phyloP scores from a whole-genome alignment of 2,888 invertebrate species.

The Agriopis aurantiaria region DNA sequence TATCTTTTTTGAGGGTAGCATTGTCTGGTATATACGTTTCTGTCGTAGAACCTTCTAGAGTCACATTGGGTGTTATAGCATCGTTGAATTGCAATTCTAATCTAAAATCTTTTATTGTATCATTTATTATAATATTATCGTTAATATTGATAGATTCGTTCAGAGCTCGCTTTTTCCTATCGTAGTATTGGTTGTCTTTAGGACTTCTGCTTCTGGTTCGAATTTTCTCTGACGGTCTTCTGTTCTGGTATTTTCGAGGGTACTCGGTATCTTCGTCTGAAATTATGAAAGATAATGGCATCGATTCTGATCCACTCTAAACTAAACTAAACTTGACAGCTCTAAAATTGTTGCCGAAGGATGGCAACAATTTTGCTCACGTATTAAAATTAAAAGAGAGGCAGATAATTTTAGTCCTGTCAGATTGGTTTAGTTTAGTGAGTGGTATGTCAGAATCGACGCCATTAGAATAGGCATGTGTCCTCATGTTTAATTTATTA shows the following conservation, averaged over 20 bases:
- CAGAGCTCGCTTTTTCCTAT: constrained; percentile 59
- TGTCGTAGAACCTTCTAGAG: not conserved
- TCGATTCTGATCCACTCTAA: too few species aligned
- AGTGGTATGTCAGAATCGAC: too few species aligned
- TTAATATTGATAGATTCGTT: constrained; percentile 53
- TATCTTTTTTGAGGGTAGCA: constrained; percentile 26
- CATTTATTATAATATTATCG: constrained; percentile 56
- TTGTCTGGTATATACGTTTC: constrained; percentile 19
- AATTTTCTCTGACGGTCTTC: constrained; percentile 31
- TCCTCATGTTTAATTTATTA: too few species aligned
- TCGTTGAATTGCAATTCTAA: constrained; percentile 31
- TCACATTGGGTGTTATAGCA: constrained; percentile 18
- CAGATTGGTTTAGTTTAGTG: too few species aligned
- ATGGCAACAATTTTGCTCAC: too few species aligned
- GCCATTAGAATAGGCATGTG: too few species aligned
- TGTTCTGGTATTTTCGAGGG: constrained; percentile 40
- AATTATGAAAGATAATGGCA: not conserved
- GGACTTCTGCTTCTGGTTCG: constrained; percentile 37
- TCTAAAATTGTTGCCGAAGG: too few species aligned
- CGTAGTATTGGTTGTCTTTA: constrained; percentile 35
- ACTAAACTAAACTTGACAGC: too few species aligned
- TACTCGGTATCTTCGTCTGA: constrained; percentile 60
- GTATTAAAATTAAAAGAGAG: too few species aligned
- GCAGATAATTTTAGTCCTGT: too few species aligned
- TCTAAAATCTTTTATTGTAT: constrained; percentile 44